Conservation (phyloP, 2,888 invertebrate genomes). For the Agriopis aurantiaria region DNA sequence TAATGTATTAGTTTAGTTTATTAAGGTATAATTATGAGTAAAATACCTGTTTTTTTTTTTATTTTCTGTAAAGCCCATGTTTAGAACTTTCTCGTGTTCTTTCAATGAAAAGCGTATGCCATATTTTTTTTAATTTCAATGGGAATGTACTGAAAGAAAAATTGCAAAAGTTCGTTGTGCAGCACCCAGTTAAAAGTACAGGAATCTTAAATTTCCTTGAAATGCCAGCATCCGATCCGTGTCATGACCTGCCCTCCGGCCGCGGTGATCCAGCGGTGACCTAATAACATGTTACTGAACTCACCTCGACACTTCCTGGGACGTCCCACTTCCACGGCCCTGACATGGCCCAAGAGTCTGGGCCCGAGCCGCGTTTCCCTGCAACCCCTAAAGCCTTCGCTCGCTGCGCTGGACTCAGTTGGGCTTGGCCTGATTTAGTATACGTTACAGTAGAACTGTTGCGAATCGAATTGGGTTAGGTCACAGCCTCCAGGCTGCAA, state of each 20-base stretch:
- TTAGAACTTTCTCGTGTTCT: too few species aligned
- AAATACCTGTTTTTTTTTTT: too few species aligned
- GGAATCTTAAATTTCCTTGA: too few species aligned
- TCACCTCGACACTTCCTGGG: slow-evolving; percentile 46
- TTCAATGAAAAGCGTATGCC: too few species aligned
- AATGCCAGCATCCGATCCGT: slow-evolving; percentile 2
- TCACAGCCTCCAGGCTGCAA: slow-evolving; percentile 27
- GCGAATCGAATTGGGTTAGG: slow-evolving; percentile 37
- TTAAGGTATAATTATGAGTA: too few species aligned
- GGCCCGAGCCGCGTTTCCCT: slow-evolving; percentile 1
- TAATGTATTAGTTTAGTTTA: too few species aligned
- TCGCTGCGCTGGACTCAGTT: neutral
- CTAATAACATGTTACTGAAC: slow-evolving; percentile 27
- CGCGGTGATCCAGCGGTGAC: slow-evolving; percentile 37
- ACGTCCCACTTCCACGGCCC: slow-evolving; percentile 43
- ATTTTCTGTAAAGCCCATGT: too few species aligned
- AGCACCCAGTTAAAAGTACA: too few species aligned
- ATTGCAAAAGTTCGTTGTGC: too few species aligned
- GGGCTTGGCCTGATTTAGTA: neutral
- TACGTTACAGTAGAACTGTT: slow-evolving; percentile 13
- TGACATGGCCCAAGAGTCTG: slow-evolving; percentile 27
- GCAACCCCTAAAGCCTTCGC: slow-evolving; percentile 30
- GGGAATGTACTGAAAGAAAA: too few species aligned
- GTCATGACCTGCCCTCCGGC: slow-evolving; percentile 27
- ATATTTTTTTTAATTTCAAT: too few species aligned